Percentiles rank a stretch among this genome's conserved stretches.
These are phyloP conservation scores for Diphyllodes magnificus DNA, from an alignment of 2,113 vertebrate genomes.

Conservation along the genomic window DNA sequence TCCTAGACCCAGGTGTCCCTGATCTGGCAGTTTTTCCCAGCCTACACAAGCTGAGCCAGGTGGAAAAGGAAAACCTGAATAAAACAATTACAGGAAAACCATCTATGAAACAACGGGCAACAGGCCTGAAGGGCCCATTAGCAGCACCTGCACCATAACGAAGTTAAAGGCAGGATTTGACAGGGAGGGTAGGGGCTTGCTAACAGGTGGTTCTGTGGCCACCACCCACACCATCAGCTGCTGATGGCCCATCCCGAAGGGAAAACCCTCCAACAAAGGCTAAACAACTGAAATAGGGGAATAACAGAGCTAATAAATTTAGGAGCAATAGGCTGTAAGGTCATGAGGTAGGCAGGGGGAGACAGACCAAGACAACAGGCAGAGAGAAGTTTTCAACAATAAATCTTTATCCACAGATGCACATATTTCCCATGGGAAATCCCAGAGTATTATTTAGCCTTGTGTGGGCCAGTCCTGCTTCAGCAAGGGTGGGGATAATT, in stretches of 20 bases:
- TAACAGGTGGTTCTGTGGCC: background rate
- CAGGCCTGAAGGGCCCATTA: background rate
- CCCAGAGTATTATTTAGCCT: background rate
- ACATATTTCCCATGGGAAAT: background rate
- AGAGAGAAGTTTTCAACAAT: background rate
- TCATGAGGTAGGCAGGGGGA: background rate
- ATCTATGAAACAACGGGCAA: background rate
- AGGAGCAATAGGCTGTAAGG: background rate
- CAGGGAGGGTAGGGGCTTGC: fast-evolving
- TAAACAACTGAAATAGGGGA: background rate
- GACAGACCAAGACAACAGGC: background rate
- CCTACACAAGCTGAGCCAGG: background rate
- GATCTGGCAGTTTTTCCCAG: background rate
- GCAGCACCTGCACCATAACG: background rate
- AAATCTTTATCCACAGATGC: background rate
- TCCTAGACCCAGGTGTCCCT: background rate
- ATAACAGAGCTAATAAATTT: background rate
- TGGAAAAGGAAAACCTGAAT: background rate
- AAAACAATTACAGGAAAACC: background rate
- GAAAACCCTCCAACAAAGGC: background rate
- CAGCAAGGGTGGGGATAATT: background rate
- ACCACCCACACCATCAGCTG: background rate
- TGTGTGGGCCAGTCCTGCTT: background rate
- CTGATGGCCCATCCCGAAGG: background rate
- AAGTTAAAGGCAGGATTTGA: background rate